A percentile compares a stretch with the other conserved stretches of the same genome.
These are phyloP conservation scores for Cephus sareptanus DNA, from an alignment of 2,888 invertebrate species.

Conservation along the genomic window DNA sequence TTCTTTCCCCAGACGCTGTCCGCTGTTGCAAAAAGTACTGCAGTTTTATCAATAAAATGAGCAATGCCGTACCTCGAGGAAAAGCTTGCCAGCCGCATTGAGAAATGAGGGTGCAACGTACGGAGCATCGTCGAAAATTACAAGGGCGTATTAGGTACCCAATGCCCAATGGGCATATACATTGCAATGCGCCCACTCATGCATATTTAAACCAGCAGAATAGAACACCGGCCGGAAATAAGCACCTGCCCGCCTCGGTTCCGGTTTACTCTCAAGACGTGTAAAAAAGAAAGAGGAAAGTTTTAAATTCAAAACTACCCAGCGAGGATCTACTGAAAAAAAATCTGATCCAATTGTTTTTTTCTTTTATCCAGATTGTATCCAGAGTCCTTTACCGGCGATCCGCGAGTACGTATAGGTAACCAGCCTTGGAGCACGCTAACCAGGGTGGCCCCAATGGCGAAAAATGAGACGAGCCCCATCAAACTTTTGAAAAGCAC, in stretches of 20 bases:
- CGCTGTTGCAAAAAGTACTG: not conserved
- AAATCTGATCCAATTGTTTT: not conserved
- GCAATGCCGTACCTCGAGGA: not conserved
- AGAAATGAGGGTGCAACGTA: not conserved
- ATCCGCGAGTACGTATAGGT: not conserved
- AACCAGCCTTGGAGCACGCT: not conserved
- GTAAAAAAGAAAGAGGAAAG: not conserved
- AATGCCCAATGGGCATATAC: constrained; percentile 49
- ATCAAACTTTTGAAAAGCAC: constrained; percentile 49
- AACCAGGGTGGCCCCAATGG: constrained; percentile 21
- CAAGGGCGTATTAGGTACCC: constrained; percentile 2
- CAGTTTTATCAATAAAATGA: not conserved
- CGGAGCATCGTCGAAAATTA: not conserved
- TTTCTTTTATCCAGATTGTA: not conserved
- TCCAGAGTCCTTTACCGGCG: not conserved
- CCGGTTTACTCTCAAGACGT: constrained; percentile 12
- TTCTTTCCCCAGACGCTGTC: not conserved
- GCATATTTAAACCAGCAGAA: constrained; percentile 17
- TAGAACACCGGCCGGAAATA: constrained; percentile 56
- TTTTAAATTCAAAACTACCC: not conserved
- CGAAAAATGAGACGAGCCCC: constrained; percentile 26
- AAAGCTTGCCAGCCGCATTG: not conserved
- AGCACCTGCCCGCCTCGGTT: constrained; percentile 54
- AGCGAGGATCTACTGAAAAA: not conserved
- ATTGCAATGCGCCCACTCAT: constrained; percentile 29